Evolutionary conservation across 2,888 invertebrate genomes (phyloP), one percentile per base, ranked within the genome.

Genomic region (Drosophila conformis): DNA sequence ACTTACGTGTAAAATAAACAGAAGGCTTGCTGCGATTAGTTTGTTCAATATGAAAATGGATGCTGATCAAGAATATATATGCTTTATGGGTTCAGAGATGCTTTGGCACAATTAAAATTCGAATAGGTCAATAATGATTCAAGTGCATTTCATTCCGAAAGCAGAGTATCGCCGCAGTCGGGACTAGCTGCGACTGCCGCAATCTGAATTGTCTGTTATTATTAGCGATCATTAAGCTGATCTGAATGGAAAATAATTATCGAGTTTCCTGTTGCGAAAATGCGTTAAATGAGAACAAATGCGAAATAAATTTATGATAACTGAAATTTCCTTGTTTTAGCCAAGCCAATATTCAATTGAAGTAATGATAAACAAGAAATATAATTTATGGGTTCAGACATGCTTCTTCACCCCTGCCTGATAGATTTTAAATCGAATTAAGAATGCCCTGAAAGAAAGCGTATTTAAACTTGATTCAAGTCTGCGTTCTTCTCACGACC

Each of bases 141-240:
- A 15, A 21, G 4, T 7, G 7, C 21, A 46, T 15, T 25, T 46
- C 21, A 15, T 25, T 25, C 8, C 18, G 18, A 38, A 0, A n/a
- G n/a, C n/a, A 56, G 40, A n/a, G 57, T 42, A 57, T 21, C 21
- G 46, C 0, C 10, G 11, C 21, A 18, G 57, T 57, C 40, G 31
- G 0, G 29, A 3, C 29, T 18, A 15, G 10, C 4, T 6, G 10
- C 3, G n/a, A 2, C 27, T 27, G 11, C 4, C 8, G 15, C 4
- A 21, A 40, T 31, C 10, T n/a, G 15, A 31, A 31, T 31, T 57
- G 57, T 42, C 31, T 42, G 40, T 42, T 42, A 42, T 42, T 57
- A 25, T 42, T 57, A 31, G 40, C 42, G 21, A 42, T 57, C 57
- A 31, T 57, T 42, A 25, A 42, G 21, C 46, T 4, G 21, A 57